A percentile compares a stretch with the other conserved stretches of the same genome.
Evolutionary conservation across 2,888 invertebrate genomes (phyloP).

Genomic region (Tachina grossa): DNA sequence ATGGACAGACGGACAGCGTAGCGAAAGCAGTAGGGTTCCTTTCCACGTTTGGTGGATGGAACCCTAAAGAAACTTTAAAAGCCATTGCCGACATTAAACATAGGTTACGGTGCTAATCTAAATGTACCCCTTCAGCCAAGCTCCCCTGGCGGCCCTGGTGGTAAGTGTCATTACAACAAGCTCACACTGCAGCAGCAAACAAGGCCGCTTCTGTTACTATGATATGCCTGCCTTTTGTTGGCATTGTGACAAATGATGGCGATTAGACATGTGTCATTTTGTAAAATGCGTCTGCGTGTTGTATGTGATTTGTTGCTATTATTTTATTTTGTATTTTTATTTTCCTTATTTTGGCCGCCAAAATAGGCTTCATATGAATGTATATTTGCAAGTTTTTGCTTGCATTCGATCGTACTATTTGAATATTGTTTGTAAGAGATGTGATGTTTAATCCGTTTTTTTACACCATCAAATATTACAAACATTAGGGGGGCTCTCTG

Average conservation of each 20-base stretch:
- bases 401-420: constrained; percentile 29
- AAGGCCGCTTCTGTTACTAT: constrained; percentile 21
- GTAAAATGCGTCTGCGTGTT: constrained; percentile 68
- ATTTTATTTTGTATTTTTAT: not conserved
- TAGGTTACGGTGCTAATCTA: constrained; percentile 10
- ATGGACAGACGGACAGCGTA: too few relatives aligned
- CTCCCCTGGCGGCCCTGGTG: not conserved
- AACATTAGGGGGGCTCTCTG: constrained; percentile 18
- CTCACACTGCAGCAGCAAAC: constrained; percentile 1
- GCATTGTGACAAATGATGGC: constrained; percentile 68
- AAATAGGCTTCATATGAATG: constrained; percentile 29
- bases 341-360: not conserved
- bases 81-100: constrained; percentile 49
- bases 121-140: constrained; percentile 14
- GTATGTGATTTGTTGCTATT: constrained; percentile 59
- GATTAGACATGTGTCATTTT: constrained; percentile 70
- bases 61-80: constrained; percentile 33
- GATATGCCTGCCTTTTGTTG: constrained; percentile 63
- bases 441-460: constrained; percentile 58
- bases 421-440: constrained; percentile 52
- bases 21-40: too few relatives aligned
- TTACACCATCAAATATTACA: constrained; percentile 43
- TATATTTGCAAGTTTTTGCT: not conserved
- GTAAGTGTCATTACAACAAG: constrained; percentile 33
- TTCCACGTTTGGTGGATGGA: too few relatives aligned